Conservation (phyloP, 2,888 invertebrate genomes). For the Zygothrica quintamaculata region DNA sequence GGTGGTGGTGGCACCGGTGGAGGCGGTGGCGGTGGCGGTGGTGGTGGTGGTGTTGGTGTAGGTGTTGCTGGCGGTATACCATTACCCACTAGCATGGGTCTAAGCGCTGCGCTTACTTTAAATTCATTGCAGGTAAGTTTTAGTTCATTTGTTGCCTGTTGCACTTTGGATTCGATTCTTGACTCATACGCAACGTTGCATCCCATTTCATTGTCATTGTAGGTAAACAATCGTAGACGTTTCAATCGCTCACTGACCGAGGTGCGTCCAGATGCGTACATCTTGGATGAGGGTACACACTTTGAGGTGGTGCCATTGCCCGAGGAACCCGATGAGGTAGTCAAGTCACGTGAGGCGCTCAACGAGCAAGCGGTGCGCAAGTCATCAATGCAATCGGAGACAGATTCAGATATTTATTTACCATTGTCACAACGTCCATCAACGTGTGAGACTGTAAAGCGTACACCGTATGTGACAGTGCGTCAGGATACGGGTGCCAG, state of each 20-base stretch:
- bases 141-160: conserved; percentile 7
- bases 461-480: conserved; percentile 83
- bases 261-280: conserved; percentile 87
- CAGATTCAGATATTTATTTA: conserved; percentile 83
- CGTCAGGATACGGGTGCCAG: conserved; percentile 84
- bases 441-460: conserved; percentile 82
- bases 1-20: conserved; percentile 35
- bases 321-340: conserved; percentile 87
- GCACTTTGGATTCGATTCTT: conserved; percentile 6
- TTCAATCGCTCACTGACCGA: conserved; percentile 88
- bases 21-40: conserved; percentile 16
- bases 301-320: conserved; percentile 89
- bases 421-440: conserved; percentile 82
- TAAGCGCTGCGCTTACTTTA: conserved; percentile 66
- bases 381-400: conserved; percentile 83
- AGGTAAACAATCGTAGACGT: conserved; percentile 84
- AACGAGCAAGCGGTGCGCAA: conserved; percentile 83
- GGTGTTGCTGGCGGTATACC: conserved; percentile 15
- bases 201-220: too few relatives aligned
- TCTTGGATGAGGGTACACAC: conserved; percentile 87
- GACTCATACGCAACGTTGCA: background rate
- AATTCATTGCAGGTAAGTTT: conserved; percentile 68
- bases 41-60: conserved; percentile 15
- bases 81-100: conserved; percentile 51
- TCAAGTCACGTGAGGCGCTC: conserved; percentile 83